Base-by-base conservation (phyloP, 2,888 invertebrate genomes). In the Vanessa cardui region DNA sequence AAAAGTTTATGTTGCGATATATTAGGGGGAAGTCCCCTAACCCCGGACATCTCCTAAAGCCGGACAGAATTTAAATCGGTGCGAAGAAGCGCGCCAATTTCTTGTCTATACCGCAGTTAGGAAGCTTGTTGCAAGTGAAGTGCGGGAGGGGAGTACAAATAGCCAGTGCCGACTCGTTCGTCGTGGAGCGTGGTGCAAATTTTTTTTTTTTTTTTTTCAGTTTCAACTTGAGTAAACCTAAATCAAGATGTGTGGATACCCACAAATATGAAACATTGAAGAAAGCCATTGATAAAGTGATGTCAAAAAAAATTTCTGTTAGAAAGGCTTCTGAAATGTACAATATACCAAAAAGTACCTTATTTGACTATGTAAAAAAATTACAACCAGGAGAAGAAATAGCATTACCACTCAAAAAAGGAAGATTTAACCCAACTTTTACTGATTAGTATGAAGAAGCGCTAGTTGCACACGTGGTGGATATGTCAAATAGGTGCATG, bases 11-110 rank as follows among this genome's bases (percentile, higher is more conserved):
- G n/a, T n/a, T n/a, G n/a, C n/a, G n/a, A n/a, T n/a, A 45, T 45
- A n/a, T n/a, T 47, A n/a, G 18, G 47, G 47, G 47, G 47, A 47
- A 47, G 47, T 47, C 47, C 47, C 18, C 16, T 69, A 5, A 65
- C 63, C 18, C 72, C 73, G 66, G 52, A 44, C 45, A 45, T 45
- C 45, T 47, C 47, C 47, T n/a, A 47, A 47, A 47, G 47, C 47
- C 47, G 47, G 47, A 18, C 4, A 47, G 47, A 18, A 47, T 47
- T 47, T n/a, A 18, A 47, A n/a, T 47, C 47, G 18, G 47, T 47
- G 47, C 47, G 18, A 47, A 18, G 18, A 47, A 47, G 47, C 47
- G 18, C 47, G 47, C 47, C 47, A 47, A 47, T 47, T 47, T 47
- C 6, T n/a, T n/a, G 18, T 18, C 18, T 47, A 47, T 16, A 18